A percentile compares a stretch with the other conserved stretches of the same genome.
phyloP scores from a whole-genome alignment of 2,797 vertebrate species.

The Nyctibius grandis region DNA sequence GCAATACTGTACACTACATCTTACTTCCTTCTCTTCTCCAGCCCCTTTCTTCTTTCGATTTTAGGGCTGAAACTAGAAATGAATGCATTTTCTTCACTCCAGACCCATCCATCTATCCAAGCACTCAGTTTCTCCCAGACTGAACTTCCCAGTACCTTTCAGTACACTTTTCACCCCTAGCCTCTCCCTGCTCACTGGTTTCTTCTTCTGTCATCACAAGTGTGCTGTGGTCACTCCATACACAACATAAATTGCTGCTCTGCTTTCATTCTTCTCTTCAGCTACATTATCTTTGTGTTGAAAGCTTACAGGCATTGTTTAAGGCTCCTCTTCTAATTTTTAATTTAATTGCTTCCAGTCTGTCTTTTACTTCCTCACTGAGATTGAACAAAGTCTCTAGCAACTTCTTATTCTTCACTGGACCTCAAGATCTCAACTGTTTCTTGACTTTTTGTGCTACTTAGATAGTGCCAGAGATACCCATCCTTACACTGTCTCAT shows the following conservation, averaged over 20 bases:
- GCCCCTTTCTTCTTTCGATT: neutral
- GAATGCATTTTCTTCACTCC: neutral
- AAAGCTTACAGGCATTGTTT: neutral
- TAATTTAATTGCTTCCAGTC: neutral
- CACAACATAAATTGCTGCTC: neutral
- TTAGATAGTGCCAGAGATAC: neutral
- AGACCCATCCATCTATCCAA: neutral
- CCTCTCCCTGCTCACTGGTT: neutral
- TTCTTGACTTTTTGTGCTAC: neutral
- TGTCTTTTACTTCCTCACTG: neutral
- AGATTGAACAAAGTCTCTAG: neutral
- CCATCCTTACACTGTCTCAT: accelerated
- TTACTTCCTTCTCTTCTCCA: neutral
- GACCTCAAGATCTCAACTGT: neutral
- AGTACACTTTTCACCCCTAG: neutral
- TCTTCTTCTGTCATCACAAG: neutral
- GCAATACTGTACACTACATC: accelerated
- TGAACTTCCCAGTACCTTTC: neutral
- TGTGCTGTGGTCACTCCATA: neutral
- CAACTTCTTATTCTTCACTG: neutral
- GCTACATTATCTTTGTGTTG: neutral
- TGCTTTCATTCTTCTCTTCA: neutral
- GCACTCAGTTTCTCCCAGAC: neutral
- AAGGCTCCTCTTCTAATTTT: neutral
- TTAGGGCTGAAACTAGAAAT: neutral